Evolutionary conservation across 1,140 invertebrate species (phyloP).

Genomic region (Drosophila novamexicana): DNA sequence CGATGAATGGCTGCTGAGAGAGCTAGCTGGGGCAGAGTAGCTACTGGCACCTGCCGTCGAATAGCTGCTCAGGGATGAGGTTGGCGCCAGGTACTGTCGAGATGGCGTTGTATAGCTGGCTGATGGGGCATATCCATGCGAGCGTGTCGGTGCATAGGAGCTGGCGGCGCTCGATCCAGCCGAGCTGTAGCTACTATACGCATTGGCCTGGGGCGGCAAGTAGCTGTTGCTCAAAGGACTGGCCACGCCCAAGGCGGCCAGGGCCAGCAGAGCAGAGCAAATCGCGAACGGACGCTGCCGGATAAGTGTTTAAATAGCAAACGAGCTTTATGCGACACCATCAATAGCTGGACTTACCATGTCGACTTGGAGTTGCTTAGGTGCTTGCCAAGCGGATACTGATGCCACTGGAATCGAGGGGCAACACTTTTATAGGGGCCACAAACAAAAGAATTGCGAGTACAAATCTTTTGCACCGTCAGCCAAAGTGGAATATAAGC

Average conservation of each 20-base stretch:
- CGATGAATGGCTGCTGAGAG: constrained; percentile 14
- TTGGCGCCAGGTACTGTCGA: constrained; percentile 32
- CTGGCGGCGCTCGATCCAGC: constrained; percentile 30
- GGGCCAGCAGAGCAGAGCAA: constrained; percentile 32
- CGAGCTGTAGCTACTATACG: constrained; percentile 48
- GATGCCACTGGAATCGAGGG: constrained; percentile 41
- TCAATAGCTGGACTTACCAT: constrained; percentile 49
- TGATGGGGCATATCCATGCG: neutral
- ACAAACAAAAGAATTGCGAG: constrained; percentile 50
- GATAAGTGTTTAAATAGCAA: too few species aligned
- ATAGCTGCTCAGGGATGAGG: constrained; percentile 11
- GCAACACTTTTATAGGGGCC: constrained; percentile 62
- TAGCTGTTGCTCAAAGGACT: constrained; percentile 58
- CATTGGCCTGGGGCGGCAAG: constrained; percentile 55
- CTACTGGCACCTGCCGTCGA: constrained; percentile 4
- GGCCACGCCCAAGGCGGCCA: constrained; percentile 29
- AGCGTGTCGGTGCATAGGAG: constrained; percentile 25
- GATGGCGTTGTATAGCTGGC: constrained; percentile 19
- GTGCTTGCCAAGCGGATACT: constrained; percentile 50
- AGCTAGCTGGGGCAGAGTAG: constrained; percentile 12
- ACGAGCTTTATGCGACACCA: neutral
- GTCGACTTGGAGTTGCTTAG: constrained; percentile 11
- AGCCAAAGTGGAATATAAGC: constrained; percentile 26
- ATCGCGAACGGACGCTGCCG: constrained; percentile 45
- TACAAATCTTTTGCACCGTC: constrained; percentile 39